Evolutionary conservation across 2,888 invertebrate genomes (phyloP), one percentile per base, ranked within the genome.

Genomic region (Ctena decussata): DNA sequence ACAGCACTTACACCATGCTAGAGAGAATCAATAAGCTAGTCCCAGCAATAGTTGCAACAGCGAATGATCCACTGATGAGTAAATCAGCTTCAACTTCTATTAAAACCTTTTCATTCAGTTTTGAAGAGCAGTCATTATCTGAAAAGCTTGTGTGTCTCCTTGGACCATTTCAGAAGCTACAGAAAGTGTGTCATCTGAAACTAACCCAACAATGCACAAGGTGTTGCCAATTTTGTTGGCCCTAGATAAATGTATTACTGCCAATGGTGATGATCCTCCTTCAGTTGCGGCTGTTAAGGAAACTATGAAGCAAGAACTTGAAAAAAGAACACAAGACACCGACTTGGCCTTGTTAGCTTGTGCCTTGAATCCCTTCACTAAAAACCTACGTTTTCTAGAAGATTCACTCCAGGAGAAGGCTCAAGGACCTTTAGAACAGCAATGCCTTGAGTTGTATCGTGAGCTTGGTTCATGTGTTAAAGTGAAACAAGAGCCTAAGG

Each of bases 31-130:
- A 73, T 18, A 49, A 76, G 32, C 80, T 65, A 24, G 24, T 44
- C 0, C 84, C 81, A n/a, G 81, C 79, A 1, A 11, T 86, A 15
- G 65, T 81, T 18, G 84, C 86, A 37, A 39, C 78, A 6, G 77
- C 82, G 6, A 71, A 49, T 37, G 82, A 86, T 35, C 65, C 35
- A 6, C 11, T 1, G 1, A 35, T 65, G 18, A 65, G 65, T 65
- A 65, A 35, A 35, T 11, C 32, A 35, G 32, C 65, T 30, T 8
- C 30, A 15, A 46, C 3, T 27, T 27, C 21, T 3, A 8, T 57
- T 1, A 57, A 57, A 15, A 57, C 27, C 5, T 57, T 57, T 30
- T 8, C 3, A 3, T 57, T 5, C 3, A 5, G 21, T 18, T 57
- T 57, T 15, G 57, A 57, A 57, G 57, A 57, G 30, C 57, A 57